Evolutionary conservation across 2,797 vertebrate species (phyloP), one percentile per base, ranked within the genome.

Genomic region (Sparidentex hasta): DNA sequence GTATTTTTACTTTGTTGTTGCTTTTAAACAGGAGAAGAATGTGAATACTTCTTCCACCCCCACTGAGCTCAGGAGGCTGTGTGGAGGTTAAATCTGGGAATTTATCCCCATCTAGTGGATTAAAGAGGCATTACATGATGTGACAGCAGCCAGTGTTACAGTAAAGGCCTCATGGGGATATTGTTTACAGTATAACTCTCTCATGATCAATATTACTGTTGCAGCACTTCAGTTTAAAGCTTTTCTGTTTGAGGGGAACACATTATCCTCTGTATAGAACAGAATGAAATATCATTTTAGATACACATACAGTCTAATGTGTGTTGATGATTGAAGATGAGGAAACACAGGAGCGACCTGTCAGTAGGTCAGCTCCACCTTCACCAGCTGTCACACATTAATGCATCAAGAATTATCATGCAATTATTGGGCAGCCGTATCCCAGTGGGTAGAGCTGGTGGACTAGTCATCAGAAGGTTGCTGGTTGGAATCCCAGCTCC

Each of bases 61-160:
- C 7, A 1, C 29, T 3, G 20, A 20, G 14, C 2, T 23, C 1
- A 47, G 20, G 33, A 51, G 11, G 12, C 33, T 7, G 4, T 17
- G 3, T 13, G 4, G n/a, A 29, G 14, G 11, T 18, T 14, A 67
- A 65, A n/a, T 50, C 18, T 78, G 55, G 57, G 62, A 78, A 76
- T 73, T 43, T 55, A 85, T 47, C 82, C 9, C 87, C 92, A 87
- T 83, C 93, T 92, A 81, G 82, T 90, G 91, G 83, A 69, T 16
- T 9, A 1, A 55, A 56, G 38, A 16, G 2, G 51, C 0, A 67
- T 38, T 5, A 20, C 67, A 69, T 51, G 11, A 12, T 1, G 44
- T 51, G 13, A 33, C 3, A 51, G 38, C 9, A 7, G n/a, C 52
- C 8, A n/a, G 20, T 20, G 1, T 71, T 33, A 21, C 21, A 59